Evolutionary conservation across 1,140 invertebrate genomes (phyloP).

Genomic region (Orius insidiosus): DNA sequence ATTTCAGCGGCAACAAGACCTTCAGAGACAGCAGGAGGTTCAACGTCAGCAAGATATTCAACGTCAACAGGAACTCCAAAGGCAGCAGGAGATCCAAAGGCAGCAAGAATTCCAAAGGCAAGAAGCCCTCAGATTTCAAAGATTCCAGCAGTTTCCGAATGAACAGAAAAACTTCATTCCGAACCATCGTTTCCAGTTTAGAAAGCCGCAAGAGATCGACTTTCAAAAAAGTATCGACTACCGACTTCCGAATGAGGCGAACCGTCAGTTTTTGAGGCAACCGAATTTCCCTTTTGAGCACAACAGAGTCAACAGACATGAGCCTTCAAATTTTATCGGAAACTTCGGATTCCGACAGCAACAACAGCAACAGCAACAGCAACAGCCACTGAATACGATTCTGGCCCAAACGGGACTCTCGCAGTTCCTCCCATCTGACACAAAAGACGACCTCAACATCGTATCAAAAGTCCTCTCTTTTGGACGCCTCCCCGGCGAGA

Average conservation of each 20-base stretch:
- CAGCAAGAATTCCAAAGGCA: conserved; percentile 19
- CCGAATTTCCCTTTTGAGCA: conserved; percentile 23
- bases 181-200: too few species aligned
- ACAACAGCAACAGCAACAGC: conserved; percentile 31
- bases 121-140: conserved; percentile 4
- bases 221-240: conserved; percentile 28
- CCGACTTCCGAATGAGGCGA: conserved; percentile 17
- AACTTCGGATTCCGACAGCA: conserved; percentile 21
- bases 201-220: conserved; percentile 20
- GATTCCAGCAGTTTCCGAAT: too few species aligned
- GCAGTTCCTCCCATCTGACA: conserved; percentile 25
- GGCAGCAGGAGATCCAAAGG: conserved; percentile 19
- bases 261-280: not conserved
- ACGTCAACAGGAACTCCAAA: conserved; percentile 15
- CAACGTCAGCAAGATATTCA: conserved; percentile 21
- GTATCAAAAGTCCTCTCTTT: conserved; percentile 49
- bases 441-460: conserved; percentile 53
- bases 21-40: conserved; percentile 15
- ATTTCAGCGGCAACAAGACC: conserved; percentile 27
- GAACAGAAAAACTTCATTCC: too few species aligned
- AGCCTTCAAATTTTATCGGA: conserved; percentile 18
- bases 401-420: conserved; percentile 42
- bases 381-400: conserved; percentile 27
- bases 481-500: too few species aligned
- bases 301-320: conserved; percentile 21